Conservation (phyloP, 2,888 invertebrate species). For the Nemotelus pantherinus region DNA sequence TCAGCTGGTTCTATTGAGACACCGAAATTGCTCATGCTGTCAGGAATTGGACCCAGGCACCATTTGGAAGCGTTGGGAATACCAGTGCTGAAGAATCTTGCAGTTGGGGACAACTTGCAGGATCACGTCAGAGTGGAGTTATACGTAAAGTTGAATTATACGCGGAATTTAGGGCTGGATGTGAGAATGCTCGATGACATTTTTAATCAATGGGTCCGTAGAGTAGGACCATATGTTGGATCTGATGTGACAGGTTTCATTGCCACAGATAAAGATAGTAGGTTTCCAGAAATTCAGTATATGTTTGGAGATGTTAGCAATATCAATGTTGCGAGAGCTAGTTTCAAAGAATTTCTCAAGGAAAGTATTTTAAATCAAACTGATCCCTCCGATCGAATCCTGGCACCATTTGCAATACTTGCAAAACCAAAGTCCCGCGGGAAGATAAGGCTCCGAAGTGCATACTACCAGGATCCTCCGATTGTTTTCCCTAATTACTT, state of each 20-base stretch:
- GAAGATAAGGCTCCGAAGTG: constrained; percentile 62
- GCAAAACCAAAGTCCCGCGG: background rate
- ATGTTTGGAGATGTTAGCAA: background rate
- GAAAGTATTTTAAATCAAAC: background rate
- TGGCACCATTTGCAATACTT: constrained; percentile 57
- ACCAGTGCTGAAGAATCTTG: constrained; percentile 53
- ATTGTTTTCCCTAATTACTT: constrained; percentile 71
- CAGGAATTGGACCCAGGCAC: constrained; percentile 55
- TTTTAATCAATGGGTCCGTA: constrained; percentile 62
- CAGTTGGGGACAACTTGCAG: constrained; percentile 79
- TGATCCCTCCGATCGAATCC: background rate
- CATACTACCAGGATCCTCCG: constrained; percentile 68
- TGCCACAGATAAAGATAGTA: constrained; percentile 58
- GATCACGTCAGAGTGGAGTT: constrained; percentile 75
- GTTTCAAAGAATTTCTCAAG: background rate
- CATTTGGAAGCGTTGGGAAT: constrained; percentile 53
- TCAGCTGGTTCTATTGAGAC: constrained; percentile 57
- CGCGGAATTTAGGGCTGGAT: constrained; percentile 30
- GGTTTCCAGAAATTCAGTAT: constrained; percentile 66
- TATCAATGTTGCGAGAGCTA: too few species aligned
- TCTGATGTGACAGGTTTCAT: constrained; percentile 65
- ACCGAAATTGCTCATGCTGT: constrained; percentile 55
- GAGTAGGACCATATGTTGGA: constrained; percentile 55
- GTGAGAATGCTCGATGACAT: constrained; percentile 50
- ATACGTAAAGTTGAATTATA: constrained; percentile 51